Conservation (phyloP, 2,797 vertebrate genomes). For the Ispidina lecontei region DNA sequence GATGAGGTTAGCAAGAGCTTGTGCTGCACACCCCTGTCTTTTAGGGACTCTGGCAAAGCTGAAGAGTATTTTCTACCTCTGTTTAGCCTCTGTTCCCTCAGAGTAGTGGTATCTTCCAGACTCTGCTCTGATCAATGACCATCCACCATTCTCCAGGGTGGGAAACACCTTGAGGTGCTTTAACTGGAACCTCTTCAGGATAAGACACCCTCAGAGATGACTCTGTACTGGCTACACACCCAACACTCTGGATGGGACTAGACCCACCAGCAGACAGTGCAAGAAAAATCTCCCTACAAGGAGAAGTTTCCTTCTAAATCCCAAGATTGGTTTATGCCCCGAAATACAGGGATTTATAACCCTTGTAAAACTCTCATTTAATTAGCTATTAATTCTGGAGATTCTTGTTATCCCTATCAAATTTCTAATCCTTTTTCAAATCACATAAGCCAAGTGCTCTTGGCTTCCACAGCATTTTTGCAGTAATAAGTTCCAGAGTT, state of each 20-base stretch:
- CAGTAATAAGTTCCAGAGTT: conserved; percentile 1
- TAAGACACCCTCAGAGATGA: not conserved
- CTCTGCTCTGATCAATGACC: not conserved
- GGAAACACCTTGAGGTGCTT: not conserved
- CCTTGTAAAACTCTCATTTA: not conserved
- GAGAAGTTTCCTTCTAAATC: not conserved
- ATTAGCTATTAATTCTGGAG: conserved; percentile 21
- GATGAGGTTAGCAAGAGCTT: not conserved
- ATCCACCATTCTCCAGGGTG: fast-evolving
- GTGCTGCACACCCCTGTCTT: not conserved
- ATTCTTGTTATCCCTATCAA: not conserved
- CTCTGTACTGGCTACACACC: fast-evolving
- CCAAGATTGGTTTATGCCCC: not conserved
- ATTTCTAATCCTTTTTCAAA: conserved; percentile 14
- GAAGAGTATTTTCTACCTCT: not conserved
- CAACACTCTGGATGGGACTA: not conserved
- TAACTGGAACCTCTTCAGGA: not conserved
- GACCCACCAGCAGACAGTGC: not conserved
- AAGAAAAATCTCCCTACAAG: not conserved
- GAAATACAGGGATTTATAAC: not conserved
- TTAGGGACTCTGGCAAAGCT: not conserved
- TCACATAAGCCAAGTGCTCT: not conserved
- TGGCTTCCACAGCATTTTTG: not conserved
- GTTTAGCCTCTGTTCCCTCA: fast-evolving
- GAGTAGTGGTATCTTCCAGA: not conserved